Base-by-base conservation (phyloP, 2,113 vertebrate species). In the Sander lucioperca region DNA sequence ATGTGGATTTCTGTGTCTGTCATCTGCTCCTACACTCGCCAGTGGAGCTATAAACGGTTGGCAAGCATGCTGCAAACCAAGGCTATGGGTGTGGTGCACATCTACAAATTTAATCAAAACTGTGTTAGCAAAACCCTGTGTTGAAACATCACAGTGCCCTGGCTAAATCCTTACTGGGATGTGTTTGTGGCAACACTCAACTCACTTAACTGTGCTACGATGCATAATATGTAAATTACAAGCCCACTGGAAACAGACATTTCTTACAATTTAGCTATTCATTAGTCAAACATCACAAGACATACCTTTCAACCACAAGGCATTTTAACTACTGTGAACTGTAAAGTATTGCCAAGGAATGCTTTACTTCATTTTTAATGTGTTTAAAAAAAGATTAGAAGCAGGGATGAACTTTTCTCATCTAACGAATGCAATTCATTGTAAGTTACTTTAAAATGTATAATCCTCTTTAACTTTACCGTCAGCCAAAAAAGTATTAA, bases 1-100 rank as follows among this genome's bases (percentile, higher is more conserved):
- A 10, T 71, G 82, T 73, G 67, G 39, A 77, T 59, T 86, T 69
- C 21, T 63, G 53, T 12, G 33, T 77, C 75, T 68, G 61, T 89
- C 85, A 79, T 83, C 56, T 81, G 73, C 62, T 89, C 77, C 61
- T 6, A 58, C 74, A 82, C 74, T 68, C n/a, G 82, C 79, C 43
- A 84, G 68, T 70, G 76, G 77, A 89, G 73, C 69, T 80, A 59
- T 58, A 70, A 86, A 70, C 64, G 63, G 53, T 86, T 88, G 84
- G 88, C 83, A 86, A 25, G 69, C 50, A 11, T 70, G 86, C 64
- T 87, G 75, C 88, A 88, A 91, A 80, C 68, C 74, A 77, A 88
- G 66, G 64, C 64, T 50, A 27, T 78, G 92, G 91, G 93, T 81
- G 90, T 90, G 90, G 90, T 63, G 33, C 85, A 64, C 70, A 75